phyloP scores from a whole-genome alignment of 2,797 vertebrate genomes.

The Sebastolobus altivelis region DNA sequence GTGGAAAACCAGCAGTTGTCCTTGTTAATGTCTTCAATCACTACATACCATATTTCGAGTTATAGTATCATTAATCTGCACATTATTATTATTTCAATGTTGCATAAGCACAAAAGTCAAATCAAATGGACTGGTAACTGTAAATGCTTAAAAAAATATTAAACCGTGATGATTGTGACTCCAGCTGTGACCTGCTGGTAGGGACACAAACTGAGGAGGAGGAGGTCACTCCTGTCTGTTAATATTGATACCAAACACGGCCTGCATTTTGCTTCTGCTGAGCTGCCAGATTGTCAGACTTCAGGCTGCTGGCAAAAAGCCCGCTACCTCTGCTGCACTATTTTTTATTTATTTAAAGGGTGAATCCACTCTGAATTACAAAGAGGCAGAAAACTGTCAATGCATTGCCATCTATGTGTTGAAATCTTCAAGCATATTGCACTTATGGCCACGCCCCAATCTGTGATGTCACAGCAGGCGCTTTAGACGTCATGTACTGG shows the following conservation, averaged over 20 bases:
- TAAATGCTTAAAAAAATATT: conserved; percentile 1
- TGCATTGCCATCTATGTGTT: not conserved
- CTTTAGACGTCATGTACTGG: not conserved
- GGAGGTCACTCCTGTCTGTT: conserved; percentile 51
- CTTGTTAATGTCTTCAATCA: not conserved
- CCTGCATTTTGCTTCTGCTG: conserved; percentile 71
- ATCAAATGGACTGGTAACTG: not conserved
- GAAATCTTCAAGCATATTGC: not conserved
- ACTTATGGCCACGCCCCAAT: not conserved
- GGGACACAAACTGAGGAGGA: conserved; percentile 31
- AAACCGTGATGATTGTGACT: conserved; percentile 1
- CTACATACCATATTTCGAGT: not conserved
- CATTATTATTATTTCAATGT: not conserved
- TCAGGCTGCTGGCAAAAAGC: conserved; percentile 76
- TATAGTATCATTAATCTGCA: conserved; percentile 3
- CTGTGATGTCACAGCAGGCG: conserved; percentile 21
- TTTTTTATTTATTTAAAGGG: conserved; percentile 32
- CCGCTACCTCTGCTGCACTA: conserved; percentile 49
- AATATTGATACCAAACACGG: conserved; percentile 64
- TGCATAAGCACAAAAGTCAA: not conserved
- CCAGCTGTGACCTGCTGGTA: conserved; percentile 54
- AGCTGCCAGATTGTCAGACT: conserved; percentile 77
- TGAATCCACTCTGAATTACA: conserved; percentile 36
- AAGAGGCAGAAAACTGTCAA: conserved; percentile 3
- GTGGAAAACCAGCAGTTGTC: not conserved